These are phyloP conservation scores for Macrobrachium nipponense DNA, from an alignment of 1,140 invertebrate genomes.

Conservation along the genomic window DNA sequence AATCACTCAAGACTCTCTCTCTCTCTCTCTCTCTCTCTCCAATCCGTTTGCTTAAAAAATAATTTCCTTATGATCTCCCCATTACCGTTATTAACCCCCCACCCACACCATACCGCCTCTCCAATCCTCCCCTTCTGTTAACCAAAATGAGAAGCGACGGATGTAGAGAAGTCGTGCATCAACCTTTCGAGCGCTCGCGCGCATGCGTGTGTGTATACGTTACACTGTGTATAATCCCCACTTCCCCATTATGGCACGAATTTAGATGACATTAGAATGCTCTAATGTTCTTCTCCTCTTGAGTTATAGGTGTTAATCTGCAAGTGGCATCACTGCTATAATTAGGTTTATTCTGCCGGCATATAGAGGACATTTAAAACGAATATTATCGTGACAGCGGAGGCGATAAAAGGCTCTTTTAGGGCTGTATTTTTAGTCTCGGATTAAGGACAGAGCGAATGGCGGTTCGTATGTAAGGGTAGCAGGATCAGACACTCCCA, in stretches of 20 bases:
- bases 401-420: neutral
- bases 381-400: neutral
- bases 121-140: too few relatives aligned
- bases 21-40: too few relatives aligned
- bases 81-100: too few relatives aligned
- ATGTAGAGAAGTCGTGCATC: neutral
- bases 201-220: neutral
- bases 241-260: slow-evolving; percentile 1
- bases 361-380: neutral
- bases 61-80: too few relatives aligned
- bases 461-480: too few relatives aligned
- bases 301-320: slow-evolving; percentile 25
- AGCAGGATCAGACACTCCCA: too few relatives aligned
- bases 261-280: slow-evolving; percentile 23
- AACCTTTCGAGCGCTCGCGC: neutral
- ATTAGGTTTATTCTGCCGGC: slow-evolving; percentile 19
- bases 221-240: neutral
- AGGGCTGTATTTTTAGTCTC: neutral
- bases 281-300: slow-evolving; percentile 2
- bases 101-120: too few relatives aligned
- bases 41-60: too few relatives aligned
- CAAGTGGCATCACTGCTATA: slow-evolving; percentile 17
- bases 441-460: neutral
- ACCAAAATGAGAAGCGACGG: too few relatives aligned
- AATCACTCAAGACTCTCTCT: too few relatives aligned